Conservation (phyloP, 1,140 invertebrate species). For the Centruroides sculpturatus region DNA sequence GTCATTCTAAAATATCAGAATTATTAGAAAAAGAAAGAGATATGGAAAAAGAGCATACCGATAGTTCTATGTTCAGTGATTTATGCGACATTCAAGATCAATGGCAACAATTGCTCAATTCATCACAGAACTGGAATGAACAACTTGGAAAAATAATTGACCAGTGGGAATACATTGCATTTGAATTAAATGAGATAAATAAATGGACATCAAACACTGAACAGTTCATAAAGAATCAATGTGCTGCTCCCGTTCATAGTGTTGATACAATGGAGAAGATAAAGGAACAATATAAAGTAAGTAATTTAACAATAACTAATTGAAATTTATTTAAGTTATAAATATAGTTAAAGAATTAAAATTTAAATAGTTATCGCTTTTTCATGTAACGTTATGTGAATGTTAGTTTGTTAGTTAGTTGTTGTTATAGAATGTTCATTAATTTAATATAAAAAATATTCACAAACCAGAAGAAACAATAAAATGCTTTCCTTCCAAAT, state of each 20-base stretch:
- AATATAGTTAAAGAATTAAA: too few relatives aligned
- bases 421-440: too few relatives aligned
- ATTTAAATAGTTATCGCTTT: too few relatives aligned
- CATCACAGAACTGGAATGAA: constrained; percentile 10
- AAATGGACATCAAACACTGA: constrained; percentile 21
- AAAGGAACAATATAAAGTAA: constrained; percentile 21
- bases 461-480: too few relatives aligned
- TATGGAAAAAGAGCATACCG: neutral
- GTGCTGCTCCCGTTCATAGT: constrained; percentile 2
- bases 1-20: constrained; percentile 46
- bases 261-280: constrained; percentile 21
- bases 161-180: constrained; percentile 57
- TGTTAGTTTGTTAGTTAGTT: too few relatives aligned
- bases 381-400: too few relatives aligned
- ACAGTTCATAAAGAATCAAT: constrained; percentile 3
- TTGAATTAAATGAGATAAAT: constrained; percentile 25
- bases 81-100: constrained; percentile 7
- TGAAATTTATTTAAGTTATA: too few relatives aligned
- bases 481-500: too few relatives aligned
- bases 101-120: constrained; percentile 6
- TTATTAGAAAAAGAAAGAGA: constrained; percentile 5
- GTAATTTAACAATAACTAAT: neutral
- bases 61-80: constrained; percentile 8
- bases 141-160: constrained; percentile 57
- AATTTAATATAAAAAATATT: too few relatives aligned